These are phyloP conservation scores for Bradypodion ventrale DNA, from an alignment of 2,797 vertebrate species.

Conservation along the genomic window DNA sequence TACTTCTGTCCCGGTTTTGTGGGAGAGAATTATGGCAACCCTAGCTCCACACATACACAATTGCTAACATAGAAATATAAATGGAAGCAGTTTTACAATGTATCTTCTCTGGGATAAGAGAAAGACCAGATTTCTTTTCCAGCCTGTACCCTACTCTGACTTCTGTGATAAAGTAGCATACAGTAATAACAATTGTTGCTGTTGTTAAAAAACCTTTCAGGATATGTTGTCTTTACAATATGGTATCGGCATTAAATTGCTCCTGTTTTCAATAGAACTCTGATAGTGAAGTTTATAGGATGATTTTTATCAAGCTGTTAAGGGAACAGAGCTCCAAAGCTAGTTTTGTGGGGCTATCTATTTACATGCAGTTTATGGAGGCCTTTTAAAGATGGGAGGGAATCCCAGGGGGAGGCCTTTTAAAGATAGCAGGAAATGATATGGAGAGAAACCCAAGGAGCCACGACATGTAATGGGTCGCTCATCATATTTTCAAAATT, in stretches of 20 bases:
- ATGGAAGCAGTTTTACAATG: not conserved
- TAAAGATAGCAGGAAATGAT: not conserved
- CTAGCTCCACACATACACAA: too few species aligned
- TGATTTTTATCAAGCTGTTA: not conserved
- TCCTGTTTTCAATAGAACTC: not conserved
- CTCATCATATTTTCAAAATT: not conserved
- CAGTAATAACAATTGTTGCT: not conserved
- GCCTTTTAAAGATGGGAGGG: not conserved
- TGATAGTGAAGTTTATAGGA: too few species aligned
- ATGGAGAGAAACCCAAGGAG: too few species aligned
- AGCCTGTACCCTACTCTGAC: not conserved
- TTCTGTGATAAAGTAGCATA: not conserved
- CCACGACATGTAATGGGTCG: not conserved
- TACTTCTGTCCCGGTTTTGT: too few species aligned
- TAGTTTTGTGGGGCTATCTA: not conserved
- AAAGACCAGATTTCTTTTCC: not conserved
- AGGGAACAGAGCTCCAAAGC: not conserved
- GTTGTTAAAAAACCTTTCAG: not conserved
- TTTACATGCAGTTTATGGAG: not conserved
- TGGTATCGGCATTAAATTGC: not conserved
- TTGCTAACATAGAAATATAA: not conserved
- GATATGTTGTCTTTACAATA: not conserved
- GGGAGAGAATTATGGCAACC: too few species aligned
- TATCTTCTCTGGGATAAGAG: not conserved
- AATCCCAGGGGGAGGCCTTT: too few species aligned